Evolutionary conservation across 30 jellyfish, hydroid and myxozoan species (phyloP).

Genomic region (Cassiopea xamachana): DNA sequence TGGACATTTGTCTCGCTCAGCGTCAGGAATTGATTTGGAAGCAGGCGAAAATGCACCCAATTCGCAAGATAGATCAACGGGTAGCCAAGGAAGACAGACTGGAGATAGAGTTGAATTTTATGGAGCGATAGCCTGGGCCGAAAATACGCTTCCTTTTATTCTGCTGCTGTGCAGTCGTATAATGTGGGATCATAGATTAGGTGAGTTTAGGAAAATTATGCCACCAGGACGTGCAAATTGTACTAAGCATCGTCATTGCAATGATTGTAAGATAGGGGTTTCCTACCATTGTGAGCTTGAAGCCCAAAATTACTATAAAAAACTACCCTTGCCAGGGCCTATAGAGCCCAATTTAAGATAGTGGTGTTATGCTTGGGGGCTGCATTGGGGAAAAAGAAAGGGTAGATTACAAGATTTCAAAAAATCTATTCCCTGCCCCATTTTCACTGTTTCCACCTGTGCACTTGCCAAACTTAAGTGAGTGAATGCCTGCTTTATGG

Average conservation of each 20-base stretch:
- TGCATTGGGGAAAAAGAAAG: too few relatives aligned
- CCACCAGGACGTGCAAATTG: neutral
- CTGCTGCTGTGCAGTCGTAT: conserved; percentile 79
- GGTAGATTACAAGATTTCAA: too few relatives aligned
- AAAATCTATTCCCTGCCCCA: too few relatives aligned
- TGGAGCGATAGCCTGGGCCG: conserved; percentile 92
- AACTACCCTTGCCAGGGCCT: too few relatives aligned
- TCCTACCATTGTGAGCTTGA: too few relatives aligned
- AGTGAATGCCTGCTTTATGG: too few relatives aligned
- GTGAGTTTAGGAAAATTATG: conserved; percentile 33
- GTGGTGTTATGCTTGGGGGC: too few relatives aligned
- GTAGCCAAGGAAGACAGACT: conserved; percentile 48
- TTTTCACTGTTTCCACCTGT: too few relatives aligned
- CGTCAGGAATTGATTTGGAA: conserved; percentile 81
- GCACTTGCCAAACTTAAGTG: too few relatives aligned
- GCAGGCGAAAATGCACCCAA: conserved; percentile 57
- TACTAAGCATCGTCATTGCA: neutral
- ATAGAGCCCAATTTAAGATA: too few relatives aligned
- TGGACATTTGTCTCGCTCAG: conserved; percentile 64
- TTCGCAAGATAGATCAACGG: conserved; percentile 59
- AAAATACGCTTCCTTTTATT: conserved; percentile 82
- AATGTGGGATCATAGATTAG: conserved; percentile 98
- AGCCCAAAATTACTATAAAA: too few relatives aligned
- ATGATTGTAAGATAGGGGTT: too few relatives aligned
- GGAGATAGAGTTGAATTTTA: conserved; percentile 89